phyloP scores from a whole-genome alignment of 2,888 invertebrate species.

The Bombyx huttoni region DNA sequence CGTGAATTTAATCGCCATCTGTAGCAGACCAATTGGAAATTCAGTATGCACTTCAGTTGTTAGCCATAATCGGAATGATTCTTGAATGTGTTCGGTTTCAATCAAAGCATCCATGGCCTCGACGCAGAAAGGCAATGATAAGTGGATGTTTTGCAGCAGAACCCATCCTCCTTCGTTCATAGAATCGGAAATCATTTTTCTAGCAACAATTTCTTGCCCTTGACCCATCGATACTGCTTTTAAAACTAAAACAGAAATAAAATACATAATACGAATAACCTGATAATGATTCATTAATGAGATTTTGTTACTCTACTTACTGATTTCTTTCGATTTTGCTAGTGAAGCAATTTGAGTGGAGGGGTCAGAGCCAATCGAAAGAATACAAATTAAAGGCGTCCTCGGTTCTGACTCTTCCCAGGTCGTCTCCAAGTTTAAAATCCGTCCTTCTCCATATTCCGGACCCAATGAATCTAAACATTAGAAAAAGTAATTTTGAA shows the following conservation, averaged over 20 bases:
- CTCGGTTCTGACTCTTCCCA: slow-evolving; percentile 91
- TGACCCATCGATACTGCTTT: slow-evolving; percentile 97
- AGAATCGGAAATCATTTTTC: slow-evolving; percentile 84
- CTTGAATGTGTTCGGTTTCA: slow-evolving; percentile 87
- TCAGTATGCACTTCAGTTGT: slow-evolving; percentile 95
- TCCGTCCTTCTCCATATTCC: slow-evolving; percentile 92
- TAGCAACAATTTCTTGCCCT: slow-evolving; percentile 91
- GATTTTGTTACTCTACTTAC: slow-evolving; percentile 61
- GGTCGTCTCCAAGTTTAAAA: slow-evolving; percentile 91
- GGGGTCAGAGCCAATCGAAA: slow-evolving; percentile 97
- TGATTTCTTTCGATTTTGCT: slow-evolving; percentile 87
- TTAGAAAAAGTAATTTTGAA: no score
- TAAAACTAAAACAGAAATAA: slow-evolving; percentile 68
- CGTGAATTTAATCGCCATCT: slow-evolving; percentile 97
- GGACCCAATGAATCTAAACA: slow-evolving; percentile 82
- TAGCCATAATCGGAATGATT: slow-evolving; percentile 91
- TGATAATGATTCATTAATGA: not conserved
- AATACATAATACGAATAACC: not conserved
- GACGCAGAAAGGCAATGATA: slow-evolving; percentile 94
- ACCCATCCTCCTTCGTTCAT: slow-evolving; percentile 93
- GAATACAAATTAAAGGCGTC: slow-evolving; percentile 91
- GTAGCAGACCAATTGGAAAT: slow-evolving; percentile 89
- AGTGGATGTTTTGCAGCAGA: slow-evolving; percentile 93
- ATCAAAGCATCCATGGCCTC: slow-evolving; percentile 92
- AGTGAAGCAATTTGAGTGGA: slow-evolving; percentile 92